Percentiles rank a stretch among this genome's conserved stretches.
Evolutionary conservation across 2,113 vertebrate species (phyloP).

Genomic region (Epinephelus fuscoguttatus): DNA sequence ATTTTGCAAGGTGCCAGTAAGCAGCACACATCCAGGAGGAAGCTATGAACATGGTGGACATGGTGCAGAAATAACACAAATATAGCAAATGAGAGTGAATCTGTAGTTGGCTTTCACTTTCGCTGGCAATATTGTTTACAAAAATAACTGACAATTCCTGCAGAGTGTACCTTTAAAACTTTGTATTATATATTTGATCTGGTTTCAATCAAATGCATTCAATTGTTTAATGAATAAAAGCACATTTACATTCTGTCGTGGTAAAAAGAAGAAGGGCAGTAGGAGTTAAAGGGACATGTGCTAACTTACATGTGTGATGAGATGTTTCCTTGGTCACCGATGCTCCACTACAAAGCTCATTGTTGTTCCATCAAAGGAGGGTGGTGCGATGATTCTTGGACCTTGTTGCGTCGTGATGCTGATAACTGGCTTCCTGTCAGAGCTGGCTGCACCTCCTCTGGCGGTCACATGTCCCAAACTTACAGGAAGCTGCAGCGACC

Average conservation of each 20-base stretch:
- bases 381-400: slow-evolving; percentile 93
- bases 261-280: background rate
- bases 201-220: background rate
- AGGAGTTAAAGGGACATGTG: background rate
- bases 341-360: slow-evolving; percentile 99
- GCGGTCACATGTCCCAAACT: slow-evolving; percentile 66
- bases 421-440: slow-evolving; percentile 89
- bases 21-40: too few species aligned
- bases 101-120: too few species aligned
- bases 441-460: slow-evolving; percentile 67
- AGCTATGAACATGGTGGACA: too few species aligned
- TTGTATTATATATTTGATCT: background rate
- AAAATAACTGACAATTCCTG: too few species aligned
- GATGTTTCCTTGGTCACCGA: slow-evolving; percentile 85
- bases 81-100: too few species aligned
- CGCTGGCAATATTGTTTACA: too few species aligned
- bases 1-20: too few species aligned
- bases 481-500: slow-evolving; percentile 51
- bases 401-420: slow-evolving; percentile 94
- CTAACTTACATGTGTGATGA: slow-evolving; percentile 67
- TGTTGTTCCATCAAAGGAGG: slow-evolving; percentile 96
- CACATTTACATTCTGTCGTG: background rate
- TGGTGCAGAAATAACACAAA: too few species aligned
- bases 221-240: background rate
- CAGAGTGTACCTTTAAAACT: background rate